Evolutionary conservation across 30 jellyfish, hydroid and myxozoan genomes (phyloP).

Genomic region (Hydractinia symbiolongicarpus): DNA sequence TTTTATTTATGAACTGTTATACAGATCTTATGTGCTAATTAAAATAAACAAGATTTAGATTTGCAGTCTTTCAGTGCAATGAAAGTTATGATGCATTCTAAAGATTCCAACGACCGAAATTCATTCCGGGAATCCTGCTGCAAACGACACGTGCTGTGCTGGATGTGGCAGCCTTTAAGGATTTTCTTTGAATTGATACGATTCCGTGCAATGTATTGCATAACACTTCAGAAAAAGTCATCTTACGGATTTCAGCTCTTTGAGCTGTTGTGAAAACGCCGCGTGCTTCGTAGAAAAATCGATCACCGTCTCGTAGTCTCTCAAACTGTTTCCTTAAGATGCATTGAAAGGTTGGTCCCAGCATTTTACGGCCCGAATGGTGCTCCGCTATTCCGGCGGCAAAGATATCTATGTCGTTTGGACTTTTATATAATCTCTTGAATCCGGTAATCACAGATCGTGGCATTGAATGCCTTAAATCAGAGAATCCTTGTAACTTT

Average conservation of each 20-base stretch:
- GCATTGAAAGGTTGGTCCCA: slow-evolving; percentile 12
- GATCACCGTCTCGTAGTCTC: slow-evolving; percentile 14
- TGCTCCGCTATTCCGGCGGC: background rate
- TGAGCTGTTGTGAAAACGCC: slow-evolving; percentile 11
- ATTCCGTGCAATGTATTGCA: slow-evolving; percentile 54
- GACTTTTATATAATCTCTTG: too few species aligned
- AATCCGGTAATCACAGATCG: too few species aligned
- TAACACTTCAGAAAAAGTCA: slow-evolving; percentile 43
- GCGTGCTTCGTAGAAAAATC: background rate
- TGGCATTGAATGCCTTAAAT: background rate
- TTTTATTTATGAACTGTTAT: too few species aligned
- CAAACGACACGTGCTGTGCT: too few species aligned
- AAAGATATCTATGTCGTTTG: background rate
- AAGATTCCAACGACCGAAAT: too few species aligned
- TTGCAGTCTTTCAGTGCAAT: too few species aligned
- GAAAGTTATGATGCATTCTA: too few species aligned
- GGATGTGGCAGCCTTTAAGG: slow-evolving; percentile 28
- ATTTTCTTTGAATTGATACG: slow-evolving; percentile 64
- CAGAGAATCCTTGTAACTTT: background rate
- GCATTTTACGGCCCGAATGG: background rate
- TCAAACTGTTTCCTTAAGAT: background rate
- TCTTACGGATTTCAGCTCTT: background rate
- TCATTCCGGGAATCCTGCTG: too few species aligned
- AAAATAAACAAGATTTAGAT: too few species aligned
- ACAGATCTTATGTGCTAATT: too few species aligned